Percentiles rank a stretch among this genome's conserved stretches.
phyloP scores from a whole-genome alignment of 2,113 vertebrate genomes.

The Centropus bengalensis region DNA sequence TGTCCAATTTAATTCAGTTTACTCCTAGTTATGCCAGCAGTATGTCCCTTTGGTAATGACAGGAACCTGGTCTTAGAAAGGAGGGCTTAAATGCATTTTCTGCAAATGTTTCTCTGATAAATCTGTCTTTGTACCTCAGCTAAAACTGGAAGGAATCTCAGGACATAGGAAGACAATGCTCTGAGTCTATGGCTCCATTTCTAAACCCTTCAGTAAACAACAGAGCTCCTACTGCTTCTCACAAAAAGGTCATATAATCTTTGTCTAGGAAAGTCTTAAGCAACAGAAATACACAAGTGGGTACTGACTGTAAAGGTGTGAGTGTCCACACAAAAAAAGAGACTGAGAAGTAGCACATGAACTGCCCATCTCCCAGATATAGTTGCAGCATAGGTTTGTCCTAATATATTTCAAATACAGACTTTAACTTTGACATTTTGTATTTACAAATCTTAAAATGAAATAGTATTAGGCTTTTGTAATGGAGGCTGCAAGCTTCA shows the following conservation, averaged over 20 bases:
- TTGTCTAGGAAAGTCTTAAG: neutral
- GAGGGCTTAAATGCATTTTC: neutral
- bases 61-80: neutral
- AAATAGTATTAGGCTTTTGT: neutral
- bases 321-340: neutral
- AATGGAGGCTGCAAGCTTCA: neutral
- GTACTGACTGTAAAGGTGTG: neutral
- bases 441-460: neutral
- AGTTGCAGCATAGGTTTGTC: neutral
- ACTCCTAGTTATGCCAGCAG: neutral
- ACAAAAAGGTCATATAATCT: slow-evolving; percentile 35
- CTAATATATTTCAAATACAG: neutral
- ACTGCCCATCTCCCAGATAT: neutral
- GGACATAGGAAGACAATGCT: neutral
- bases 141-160: neutral
- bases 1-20: neutral
- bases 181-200: slow-evolving; percentile 1
- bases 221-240: neutral
- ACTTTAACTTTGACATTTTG: neutral
- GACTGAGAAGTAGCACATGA: neutral
- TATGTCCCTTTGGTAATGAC: neutral
- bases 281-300: neutral
- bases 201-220: slow-evolving; percentile 40
- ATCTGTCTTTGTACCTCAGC: neutral
- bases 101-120: neutral